These are phyloP conservation scores for Aphelenchoides besseyi DNA, from an alignment of 1,140 invertebrate genomes.

Conservation along the genomic window DNA sequence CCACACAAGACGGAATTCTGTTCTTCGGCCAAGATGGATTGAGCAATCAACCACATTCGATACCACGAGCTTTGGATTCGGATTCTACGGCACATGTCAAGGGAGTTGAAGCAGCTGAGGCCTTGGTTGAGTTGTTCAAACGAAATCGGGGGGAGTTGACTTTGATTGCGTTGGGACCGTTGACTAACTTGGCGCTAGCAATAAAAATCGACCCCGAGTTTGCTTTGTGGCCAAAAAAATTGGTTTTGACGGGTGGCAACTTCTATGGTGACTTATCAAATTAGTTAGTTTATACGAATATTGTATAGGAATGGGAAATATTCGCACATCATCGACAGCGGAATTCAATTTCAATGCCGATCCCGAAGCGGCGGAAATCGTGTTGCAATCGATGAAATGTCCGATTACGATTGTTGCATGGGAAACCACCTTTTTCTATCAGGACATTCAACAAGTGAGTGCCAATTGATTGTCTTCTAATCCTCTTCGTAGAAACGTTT, in stretches of 20 bases:
- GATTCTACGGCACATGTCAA: slow-evolving; percentile 34
- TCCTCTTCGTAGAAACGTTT: slow-evolving; percentile 38
- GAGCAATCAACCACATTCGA: slow-evolving; percentile 46
- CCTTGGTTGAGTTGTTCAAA: slow-evolving; percentile 63
- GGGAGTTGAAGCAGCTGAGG: slow-evolving; percentile 44
- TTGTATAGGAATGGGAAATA: slow-evolving; percentile 66
- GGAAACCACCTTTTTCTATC: slow-evolving; percentile 44
- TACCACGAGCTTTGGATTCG: slow-evolving; percentile 35
- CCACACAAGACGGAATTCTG: slow-evolving; percentile 29
- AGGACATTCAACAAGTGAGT: not conserved
- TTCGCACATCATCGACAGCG: slow-evolving; percentile 71
- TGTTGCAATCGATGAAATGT: slow-evolving; percentile 82
- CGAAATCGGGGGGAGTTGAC: slow-evolving; percentile 66
- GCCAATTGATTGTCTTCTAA: too few relatives aligned
- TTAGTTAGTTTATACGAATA: not conserved
- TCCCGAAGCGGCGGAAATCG: slow-evolving; percentile 77
- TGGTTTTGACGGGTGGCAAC: slow-evolving; percentile 78
- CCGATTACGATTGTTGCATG: slow-evolving; percentile 63
- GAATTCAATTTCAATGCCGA: slow-evolving; percentile 78
- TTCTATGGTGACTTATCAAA: slow-evolving; percentile 57
- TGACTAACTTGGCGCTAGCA: slow-evolving; percentile 76
- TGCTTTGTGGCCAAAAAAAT: slow-evolving; percentile 68
- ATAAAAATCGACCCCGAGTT: slow-evolving; percentile 71
- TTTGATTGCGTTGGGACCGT: slow-evolving; percentile 71
- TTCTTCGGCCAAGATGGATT: slow-evolving; percentile 60